phyloP scores from a whole-genome alignment of 1,140 invertebrate species.

The Calephelis nemesis region DNA sequence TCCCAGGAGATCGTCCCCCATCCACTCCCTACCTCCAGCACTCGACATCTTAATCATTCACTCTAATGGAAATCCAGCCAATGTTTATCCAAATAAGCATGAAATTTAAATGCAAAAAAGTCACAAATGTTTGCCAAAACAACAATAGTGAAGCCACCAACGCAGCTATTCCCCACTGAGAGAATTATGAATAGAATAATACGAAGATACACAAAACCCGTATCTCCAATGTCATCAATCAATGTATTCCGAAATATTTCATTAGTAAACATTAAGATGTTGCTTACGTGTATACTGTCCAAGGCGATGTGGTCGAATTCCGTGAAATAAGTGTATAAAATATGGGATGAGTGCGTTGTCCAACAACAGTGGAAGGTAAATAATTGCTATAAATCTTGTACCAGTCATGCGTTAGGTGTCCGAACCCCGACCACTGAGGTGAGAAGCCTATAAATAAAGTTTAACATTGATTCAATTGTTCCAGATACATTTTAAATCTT shows the following conservation, averaged over 20 bases:
- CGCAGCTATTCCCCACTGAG: conserved; percentile 57
- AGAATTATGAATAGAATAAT: conserved; percentile 62
- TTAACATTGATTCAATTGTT: conserved; percentile 30
- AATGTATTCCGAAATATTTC: conserved; percentile 71
- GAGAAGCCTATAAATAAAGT: conserved; percentile 52
- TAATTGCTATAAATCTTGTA: conserved; percentile 36
- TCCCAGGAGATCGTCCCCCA: conserved; percentile 49
- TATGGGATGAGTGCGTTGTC: conserved; percentile 47
- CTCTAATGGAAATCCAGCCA: conserved; percentile 67
- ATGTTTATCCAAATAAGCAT: conserved; percentile 65
- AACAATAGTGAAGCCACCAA: conserved; percentile 70
- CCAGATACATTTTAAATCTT: neutral
- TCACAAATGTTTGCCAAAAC: conserved; percentile 60
- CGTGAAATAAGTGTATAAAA: conserved; percentile 58
- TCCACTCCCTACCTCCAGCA: conserved; percentile 30
- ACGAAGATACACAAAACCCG: conserved; percentile 55
- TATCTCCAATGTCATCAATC: conserved; percentile 60
- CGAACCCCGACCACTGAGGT: conserved; percentile 34
- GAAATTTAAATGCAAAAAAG: conserved; percentile 66
- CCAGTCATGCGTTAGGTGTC: conserved; percentile 52
- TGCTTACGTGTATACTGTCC: conserved; percentile 72
- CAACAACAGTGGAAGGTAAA: conserved; percentile 46
- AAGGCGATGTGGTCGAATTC: conserved; percentile 51
- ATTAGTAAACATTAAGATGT: conserved; percentile 79
- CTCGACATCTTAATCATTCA: conserved; percentile 68